Base-by-base conservation (phyloP, 2,113 vertebrate species). In the Platichthys stellatus region DNA sequence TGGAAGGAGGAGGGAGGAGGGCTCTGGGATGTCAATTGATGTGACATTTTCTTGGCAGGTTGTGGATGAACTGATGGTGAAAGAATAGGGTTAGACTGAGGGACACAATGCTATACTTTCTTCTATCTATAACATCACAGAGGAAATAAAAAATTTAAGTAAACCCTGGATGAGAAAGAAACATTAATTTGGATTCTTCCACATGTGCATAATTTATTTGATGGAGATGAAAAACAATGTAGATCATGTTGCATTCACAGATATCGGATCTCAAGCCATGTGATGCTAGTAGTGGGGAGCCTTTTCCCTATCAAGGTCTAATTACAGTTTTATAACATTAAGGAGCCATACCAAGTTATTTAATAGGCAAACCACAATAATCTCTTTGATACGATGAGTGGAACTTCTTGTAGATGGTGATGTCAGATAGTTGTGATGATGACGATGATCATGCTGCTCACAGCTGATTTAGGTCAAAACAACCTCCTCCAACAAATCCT, bases 21-120 rank as follows among this genome's bases (percentile, higher is more conserved):
- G 56, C 72, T 51, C 65, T 23, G 38, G 24, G 35, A 82, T 17
- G 58, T 56, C 69, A 28, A 45, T 51, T 63, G 57, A 78, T 62
- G 62, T 73, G 78, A 85, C 63, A 77, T 70, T 47, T 74, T 60
- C 69, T 69, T 66, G 72, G 69, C 68, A 84, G 72, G 45, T 21
- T 69, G 74, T 53, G 26, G 28, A 62, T 45, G 23, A 49, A 51
- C 51, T 21, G 31, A 49, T 56, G 53, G 8, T 72, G 60, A 76
- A 63, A 63, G 78, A 83, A 59, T 71, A 24, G 17, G 56, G 15
- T 70, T n/a, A n/a, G 47, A 65, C 26, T 18, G 47, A 51, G 18
- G 54, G 23, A 76, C 15, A 77, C 40, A 28, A 15, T 38, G 14
- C 45, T 11, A 13, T 17, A 59, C 5, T 11, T 28, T 47, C 45